Conservation (phyloP, 2,797 vertebrate genomes). For the Enteromius anoplus region DNA sequence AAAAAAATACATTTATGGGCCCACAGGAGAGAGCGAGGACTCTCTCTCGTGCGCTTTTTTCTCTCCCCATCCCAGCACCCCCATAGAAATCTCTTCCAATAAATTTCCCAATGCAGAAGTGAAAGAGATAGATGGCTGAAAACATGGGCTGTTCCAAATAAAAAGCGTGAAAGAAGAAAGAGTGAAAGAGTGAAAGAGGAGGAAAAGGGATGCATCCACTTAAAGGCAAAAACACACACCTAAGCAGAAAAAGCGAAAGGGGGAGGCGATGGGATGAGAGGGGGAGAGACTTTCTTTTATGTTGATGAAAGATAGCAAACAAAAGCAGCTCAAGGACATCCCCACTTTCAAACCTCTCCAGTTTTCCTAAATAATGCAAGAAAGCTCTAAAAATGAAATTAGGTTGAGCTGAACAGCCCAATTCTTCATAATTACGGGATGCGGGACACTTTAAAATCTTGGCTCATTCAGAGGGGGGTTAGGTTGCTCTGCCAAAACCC, state of each 20-base stretch:
- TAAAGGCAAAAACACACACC: conserved; percentile 55
- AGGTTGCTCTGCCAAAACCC: conserved; percentile 43
- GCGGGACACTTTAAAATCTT: conserved; percentile 27
- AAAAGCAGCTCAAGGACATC: conserved; percentile 74
- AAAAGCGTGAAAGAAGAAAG: conserved; percentile 33
- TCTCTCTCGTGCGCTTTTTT: conserved; percentile 11
- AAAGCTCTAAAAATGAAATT: conserved; percentile 56
- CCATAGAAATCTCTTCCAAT: conserved; percentile 39
- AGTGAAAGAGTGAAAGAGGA: conserved; percentile 10
- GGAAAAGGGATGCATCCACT: conserved; percentile 39
- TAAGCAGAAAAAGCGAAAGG: conserved; percentile 39
- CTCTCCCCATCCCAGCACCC: conserved; percentile 24
- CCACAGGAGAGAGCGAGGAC: conserved; percentile 60
- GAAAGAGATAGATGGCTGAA: conserved; percentile 35
- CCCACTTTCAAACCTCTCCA: conserved; percentile 60
- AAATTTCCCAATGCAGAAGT: conserved; percentile 47
- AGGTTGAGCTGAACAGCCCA: conserved; percentile 13
- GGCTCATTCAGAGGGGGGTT: conserved; percentile 5
- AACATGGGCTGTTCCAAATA: conserved; percentile 42
- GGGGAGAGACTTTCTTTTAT: conserved; percentile 57
- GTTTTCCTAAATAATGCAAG: conserved; percentile 60
- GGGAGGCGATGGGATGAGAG: conserved; percentile 5
- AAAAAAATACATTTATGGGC: conserved; percentile 69
- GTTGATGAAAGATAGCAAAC: conserved; percentile 65
- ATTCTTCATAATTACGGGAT: conserved; percentile 14